phyloP scores from a whole-genome alignment of 2,888 invertebrate genomes.

The Dynastes maya region DNA sequence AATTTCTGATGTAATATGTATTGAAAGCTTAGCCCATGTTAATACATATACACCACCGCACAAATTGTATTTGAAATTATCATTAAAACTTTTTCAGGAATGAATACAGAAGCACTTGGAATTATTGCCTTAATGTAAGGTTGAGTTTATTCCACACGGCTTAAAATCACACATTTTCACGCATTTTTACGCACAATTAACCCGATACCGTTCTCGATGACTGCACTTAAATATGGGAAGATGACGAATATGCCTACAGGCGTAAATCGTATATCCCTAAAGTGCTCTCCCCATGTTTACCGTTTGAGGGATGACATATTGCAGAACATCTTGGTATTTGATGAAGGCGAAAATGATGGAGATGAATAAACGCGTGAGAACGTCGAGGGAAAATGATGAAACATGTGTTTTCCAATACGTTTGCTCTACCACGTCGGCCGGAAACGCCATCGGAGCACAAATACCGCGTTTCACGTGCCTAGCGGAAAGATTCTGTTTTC shows the following conservation, averaged over 20 bases:
- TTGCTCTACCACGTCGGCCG: conserved; percentile 4
- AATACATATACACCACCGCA: too few species aligned
- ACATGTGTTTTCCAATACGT: conserved; percentile 35
- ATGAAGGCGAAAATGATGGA: not conserved
- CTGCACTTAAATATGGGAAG: too few species aligned
- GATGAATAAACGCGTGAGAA: conserved; percentile 12
- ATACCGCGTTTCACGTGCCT: not conserved
- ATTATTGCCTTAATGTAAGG: too few species aligned
- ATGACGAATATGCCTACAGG: not conserved
- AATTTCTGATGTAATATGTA: too few species aligned
- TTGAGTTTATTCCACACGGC: not conserved
- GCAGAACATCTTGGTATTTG: conserved; percentile 15
- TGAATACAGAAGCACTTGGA: too few species aligned
- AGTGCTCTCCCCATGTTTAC: conserved; percentile 2
- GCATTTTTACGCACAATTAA: too few species aligned
- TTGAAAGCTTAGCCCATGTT: too few species aligned
- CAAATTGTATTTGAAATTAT: too few species aligned
- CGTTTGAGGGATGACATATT: conserved; percentile 20
- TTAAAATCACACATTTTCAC: not conserved
- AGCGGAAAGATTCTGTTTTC: conserved; percentile 4
- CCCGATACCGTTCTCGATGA: too few species aligned
- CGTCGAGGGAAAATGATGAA: conserved; percentile 20
- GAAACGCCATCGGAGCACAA: conserved; percentile 14
- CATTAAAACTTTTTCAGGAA: too few species aligned
- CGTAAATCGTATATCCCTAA: not conserved